Evolutionary conservation across 2,797 vertebrate species (phyloP).

Genomic region (Takifugu ocellatus): DNA sequence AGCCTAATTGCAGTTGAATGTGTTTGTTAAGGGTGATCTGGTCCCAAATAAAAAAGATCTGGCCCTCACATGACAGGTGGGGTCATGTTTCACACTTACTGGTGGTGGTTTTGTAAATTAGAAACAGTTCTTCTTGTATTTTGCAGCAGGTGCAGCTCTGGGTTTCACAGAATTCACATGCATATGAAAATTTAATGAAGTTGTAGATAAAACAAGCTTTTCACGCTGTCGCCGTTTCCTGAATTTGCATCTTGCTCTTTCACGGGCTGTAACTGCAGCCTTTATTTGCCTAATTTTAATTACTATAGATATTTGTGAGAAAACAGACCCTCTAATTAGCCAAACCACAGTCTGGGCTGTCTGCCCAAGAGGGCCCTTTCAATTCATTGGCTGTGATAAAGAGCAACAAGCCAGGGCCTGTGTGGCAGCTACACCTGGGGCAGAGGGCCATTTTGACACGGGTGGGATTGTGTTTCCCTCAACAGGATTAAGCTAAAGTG

Average conservation of each 20-base stretch:
- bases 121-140: background rate
- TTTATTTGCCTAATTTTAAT: slow-evolving; percentile 68
- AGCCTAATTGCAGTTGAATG: slow-evolving; percentile 42
- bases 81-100: background rate
- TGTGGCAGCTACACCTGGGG: slow-evolving; percentile 73
- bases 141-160: background rate
- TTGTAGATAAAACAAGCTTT: background rate
- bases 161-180: background rate
- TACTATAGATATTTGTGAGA: slow-evolving; percentile 72
- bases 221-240: slow-evolving; percentile 7
- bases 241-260: slow-evolving; percentile 49
- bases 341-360: slow-evolving; percentile 63
- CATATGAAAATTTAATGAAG: no score
- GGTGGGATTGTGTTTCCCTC: slow-evolving; percentile 80
- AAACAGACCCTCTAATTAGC: slow-evolving; percentile 73
- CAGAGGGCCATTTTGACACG: slow-evolving; percentile 62
- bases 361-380: slow-evolving; percentile 69
- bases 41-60: background rate
- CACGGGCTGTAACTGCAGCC: slow-evolving; percentile 46
- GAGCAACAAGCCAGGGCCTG: slow-evolving; percentile 67
- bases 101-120: background rate
- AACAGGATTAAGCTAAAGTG: slow-evolving; percentile 75
- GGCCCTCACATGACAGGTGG: no score
- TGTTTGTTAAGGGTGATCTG: slow-evolving; percentile 14
- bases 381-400: slow-evolving; percentile 67